phyloP scores from a whole-genome alignment of 2,113 vertebrate species.

The Ovis aries region DNA sequence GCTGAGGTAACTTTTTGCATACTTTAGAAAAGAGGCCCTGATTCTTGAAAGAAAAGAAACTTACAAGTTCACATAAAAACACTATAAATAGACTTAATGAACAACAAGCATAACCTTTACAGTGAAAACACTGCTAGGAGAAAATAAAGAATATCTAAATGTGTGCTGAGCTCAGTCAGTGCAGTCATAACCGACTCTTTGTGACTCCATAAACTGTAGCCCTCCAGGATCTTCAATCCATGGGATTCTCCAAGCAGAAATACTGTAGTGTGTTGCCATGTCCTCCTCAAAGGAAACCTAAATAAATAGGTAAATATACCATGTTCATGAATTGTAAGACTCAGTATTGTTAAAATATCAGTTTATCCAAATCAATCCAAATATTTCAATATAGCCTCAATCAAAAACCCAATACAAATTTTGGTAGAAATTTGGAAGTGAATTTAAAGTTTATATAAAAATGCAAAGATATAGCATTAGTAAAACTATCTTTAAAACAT shows the following conservation, averaged over 20 bases:
- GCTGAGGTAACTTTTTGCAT: neutral
- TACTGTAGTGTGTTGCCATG: neutral
- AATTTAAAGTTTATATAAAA: neutral
- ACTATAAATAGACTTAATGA: slow-evolving; percentile 1
- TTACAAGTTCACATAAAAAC: neutral
- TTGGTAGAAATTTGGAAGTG: neutral
- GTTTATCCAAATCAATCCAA: neutral
- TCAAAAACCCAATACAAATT: neutral
- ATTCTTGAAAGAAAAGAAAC: neutral
- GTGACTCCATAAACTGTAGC: neutral
- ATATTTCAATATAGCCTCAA: neutral
- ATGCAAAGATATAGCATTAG: neutral
- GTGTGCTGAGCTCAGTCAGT: neutral
- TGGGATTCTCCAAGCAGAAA: neutral
- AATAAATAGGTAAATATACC: neutral
- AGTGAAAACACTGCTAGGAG: neutral
- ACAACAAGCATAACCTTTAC: neutral
- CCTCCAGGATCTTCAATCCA: neutral
- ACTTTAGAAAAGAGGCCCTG: neutral
- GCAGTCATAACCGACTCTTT: neutral
- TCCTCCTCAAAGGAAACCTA: neutral
- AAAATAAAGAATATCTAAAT: neutral
- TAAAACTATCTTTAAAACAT: neutral
- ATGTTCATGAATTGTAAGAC: neutral
- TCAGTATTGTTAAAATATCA: neutral